Base-by-base conservation (phyloP, 1,140 invertebrate genomes). In the Drosophila bocki region DNA sequence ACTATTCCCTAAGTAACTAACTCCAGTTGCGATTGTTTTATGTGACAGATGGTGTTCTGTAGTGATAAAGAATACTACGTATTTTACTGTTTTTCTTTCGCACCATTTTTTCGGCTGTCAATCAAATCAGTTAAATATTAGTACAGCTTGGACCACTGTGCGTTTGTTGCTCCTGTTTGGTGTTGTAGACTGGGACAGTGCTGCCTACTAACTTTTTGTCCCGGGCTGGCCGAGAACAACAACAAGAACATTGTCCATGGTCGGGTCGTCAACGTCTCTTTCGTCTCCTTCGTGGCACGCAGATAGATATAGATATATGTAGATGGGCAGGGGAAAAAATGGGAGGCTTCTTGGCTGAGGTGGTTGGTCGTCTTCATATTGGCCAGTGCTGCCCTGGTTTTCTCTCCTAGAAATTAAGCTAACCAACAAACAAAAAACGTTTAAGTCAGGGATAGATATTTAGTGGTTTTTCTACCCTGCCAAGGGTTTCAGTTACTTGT, bases 231-330 rank as follows among this genome's bases (percentile, higher is more conserved):
- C 67, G 29, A 48, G 69, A 62, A 42, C 67, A 83, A 87, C 83
- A 86, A 67, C 62, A 87, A 80, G 80, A 48, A 82, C 59, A 76
- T 86, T 86, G 82, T 86, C 82, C 79, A 82, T 86, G 82, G 82
- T 85, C 82, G 82, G 80, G 80, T 71, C 74, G 70, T 41, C 58
- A 47, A 44, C 45, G 74, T 48, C 58, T 8, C 65, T 45, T 41
- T 50, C 60, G 50, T 58, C 61, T 65, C 29, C 83, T 65, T 64
- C 63, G 53, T 37, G 54, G 26, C 75, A 59, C 42, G 56, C 70
- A 56, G 69, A 62, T 75, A 47, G 42, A 75, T 53, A 39, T 69
- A 51, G 44, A 67, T 50, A 26, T 26, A 56, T 51, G 6, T 64
- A n/a, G 42, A 63, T 47, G 41, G 42, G 7, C 15, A 7, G 11